Evolutionary conservation across 2,888 invertebrate species (phyloP).

Genomic region (Melolontha melolontha): DNA sequence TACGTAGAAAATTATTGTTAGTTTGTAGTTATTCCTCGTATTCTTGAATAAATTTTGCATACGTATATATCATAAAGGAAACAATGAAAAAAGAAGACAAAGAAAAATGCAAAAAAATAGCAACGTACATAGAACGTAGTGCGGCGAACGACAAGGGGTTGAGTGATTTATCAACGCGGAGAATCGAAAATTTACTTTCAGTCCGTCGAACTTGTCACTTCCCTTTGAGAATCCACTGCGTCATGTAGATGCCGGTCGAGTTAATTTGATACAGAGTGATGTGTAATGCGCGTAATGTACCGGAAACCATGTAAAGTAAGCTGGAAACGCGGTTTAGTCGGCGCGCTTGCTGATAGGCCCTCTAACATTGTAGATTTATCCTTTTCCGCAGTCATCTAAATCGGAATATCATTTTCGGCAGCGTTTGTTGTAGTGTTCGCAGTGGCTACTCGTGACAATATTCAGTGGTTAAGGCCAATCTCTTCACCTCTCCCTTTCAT

Average conservation of each 20-base stretch:
- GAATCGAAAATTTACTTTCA: constrained; percentile 54
- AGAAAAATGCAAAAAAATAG: constrained; percentile 2
- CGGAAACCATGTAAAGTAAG: constrained; percentile 53
- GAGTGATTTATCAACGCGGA: constrained; percentile 54
- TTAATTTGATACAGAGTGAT: constrained; percentile 57
- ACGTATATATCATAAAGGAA: constrained; percentile 22
- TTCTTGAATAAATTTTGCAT: constrained; percentile 37
- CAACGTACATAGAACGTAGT: constrained; percentile 38
- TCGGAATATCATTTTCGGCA: too few species aligned
- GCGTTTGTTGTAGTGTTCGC: too few species aligned
- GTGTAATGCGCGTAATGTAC: constrained; percentile 58
- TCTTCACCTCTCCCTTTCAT: too few species aligned
- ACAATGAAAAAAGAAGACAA: constrained; percentile 39
- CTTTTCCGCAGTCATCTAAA: too few species aligned
- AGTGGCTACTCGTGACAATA: too few species aligned
- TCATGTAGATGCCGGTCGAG: constrained; percentile 55
- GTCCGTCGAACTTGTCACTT: constrained; percentile 56
- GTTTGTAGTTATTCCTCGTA: not conserved
- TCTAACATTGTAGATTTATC: too few species aligned
- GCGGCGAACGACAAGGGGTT: constrained; percentile 45
- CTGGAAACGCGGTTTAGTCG: constrained; percentile 31
- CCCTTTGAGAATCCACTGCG: constrained; percentile 55
- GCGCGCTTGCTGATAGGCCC: not conserved
- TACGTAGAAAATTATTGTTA: too few species aligned
- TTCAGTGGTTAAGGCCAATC: too few species aligned